Base-by-base conservation (phyloP, 2,113 vertebrate species). In the Marmota flaviventris region DNA sequence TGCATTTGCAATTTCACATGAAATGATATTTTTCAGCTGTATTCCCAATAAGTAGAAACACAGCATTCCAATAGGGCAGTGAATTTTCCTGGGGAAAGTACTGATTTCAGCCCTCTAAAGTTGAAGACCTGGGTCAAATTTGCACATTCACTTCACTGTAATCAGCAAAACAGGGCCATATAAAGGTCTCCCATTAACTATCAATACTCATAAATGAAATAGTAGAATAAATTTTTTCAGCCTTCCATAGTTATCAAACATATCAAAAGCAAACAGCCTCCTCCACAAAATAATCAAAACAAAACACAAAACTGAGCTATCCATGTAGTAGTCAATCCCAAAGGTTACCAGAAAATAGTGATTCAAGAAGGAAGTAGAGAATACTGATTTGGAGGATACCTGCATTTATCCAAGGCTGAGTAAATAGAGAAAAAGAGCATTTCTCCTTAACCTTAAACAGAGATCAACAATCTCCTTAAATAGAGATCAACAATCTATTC, bases 21-120 rank as follows among this genome's bases (percentile, higher is more conserved):
- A 96, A 2, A 53, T 39, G 34, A 34, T 97, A 75, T 90, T 96
- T 94, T 98, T 85, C 87, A 91, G 48, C 48, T 97, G 11, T 85
- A 91, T 51, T 75, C n/a, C 4, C 77, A 96, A 95, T 3, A 82
- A 95, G n/a, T 58, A 91, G 20, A 90, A 61, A 95, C 69, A 73
- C 1, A 76, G 25, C 95, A 75, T 89, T 94, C 69, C 97, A 98
- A 92, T 0, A 83, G 12, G 22, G 45, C 1, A 93, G 27, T 32
- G 0, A 8, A 85, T 95, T 97, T 97, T 89, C 73, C 63, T 25
- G 63, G 17, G 34, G 32, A 96, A 86, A 92, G 0, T 76, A 96
- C 81, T 89, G 45, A 97, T 37, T 96, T 92, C 90, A 97, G 78
- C 48, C 42, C 78, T 58, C 1, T 75, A 39, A 96, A 96, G 86